phyloP scores from a whole-genome alignment of 2,888 invertebrate genomes.

The Strigamia maritima region DNA sequence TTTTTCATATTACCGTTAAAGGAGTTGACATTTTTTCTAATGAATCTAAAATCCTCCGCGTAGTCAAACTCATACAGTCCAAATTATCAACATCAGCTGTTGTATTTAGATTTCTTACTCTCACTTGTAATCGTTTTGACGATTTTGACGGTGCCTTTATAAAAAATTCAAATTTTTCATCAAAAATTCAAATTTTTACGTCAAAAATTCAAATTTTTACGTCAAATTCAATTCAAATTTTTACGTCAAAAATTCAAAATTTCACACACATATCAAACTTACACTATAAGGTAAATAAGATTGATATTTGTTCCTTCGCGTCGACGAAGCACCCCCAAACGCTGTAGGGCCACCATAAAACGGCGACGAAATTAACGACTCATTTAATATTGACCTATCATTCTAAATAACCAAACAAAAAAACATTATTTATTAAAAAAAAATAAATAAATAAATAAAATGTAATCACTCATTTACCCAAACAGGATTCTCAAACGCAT shows the following conservation, averaged over 20 bases:
- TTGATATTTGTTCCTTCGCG: not conserved
- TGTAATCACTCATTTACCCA: too few species aligned
- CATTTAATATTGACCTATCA: conserved; percentile 20
- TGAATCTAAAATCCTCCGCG: conserved; percentile 72
- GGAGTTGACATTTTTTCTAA: conserved; percentile 80
- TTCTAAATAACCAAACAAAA: not conserved
- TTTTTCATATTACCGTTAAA: conserved; percentile 53
- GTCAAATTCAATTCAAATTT: too few species aligned
- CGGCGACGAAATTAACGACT: not conserved
- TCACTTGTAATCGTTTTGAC: conserved; percentile 46
- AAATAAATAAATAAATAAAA: not conserved
- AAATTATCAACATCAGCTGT: conserved; percentile 46
- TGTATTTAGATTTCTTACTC: conserved; percentile 49
- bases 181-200: conserved; percentile 27
- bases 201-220: not conserved
- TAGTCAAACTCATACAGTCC: conserved; percentile 64
- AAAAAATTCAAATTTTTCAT: conserved; percentile 21
- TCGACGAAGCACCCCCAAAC: conserved; percentile 27
- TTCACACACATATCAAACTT: not conserved
- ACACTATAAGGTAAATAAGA: conserved; percentile 35
- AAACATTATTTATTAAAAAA: conserved; percentile 12
- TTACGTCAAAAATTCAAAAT: too few species aligned
- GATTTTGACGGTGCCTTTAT: conserved; percentile 37
- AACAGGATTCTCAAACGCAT: conserved; percentile 47
- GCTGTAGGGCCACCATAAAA: conserved; percentile 31